Evolutionary conservation across 2,888 invertebrate genomes (phyloP), one percentile per base, ranked within the genome.

Genomic region (Galeopsomyia nigrocyanea): DNA sequence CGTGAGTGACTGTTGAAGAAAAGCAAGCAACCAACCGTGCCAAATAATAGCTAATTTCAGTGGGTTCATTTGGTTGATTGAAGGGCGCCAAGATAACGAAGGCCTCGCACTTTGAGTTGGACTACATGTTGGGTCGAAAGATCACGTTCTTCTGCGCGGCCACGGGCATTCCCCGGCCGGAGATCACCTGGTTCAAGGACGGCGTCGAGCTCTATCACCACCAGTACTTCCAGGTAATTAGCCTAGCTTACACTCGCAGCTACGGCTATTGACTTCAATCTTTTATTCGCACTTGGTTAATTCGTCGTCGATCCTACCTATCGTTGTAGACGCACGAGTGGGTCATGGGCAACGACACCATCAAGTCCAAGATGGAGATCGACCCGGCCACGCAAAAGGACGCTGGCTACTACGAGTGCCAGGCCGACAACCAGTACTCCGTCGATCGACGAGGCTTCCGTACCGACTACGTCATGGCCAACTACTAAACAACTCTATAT

Each of bases 181-280:
- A 92, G 83, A 92, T 94, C 68, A 93, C 92, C 47, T 94, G 93
- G 93, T 91, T 91, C 80, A 93, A 93, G 82, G 93, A 94, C 81
- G 93, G 92, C 3, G 91, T 93, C 56, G 93, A 94, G 82, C 84
- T 93, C n/a, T 92, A 91, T 77, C 90, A 91, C 56, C 92, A 92
- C 80, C 90, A 89, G 80, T 92, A 91, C 82, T 91, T 92, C 77
- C 92, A 92, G 88, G 92, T 91, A 86, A 14, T 22, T 57, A 2
- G 7, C 31, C 31, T 31, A 5, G n/a, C n/a, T n/a, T n/a, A n/a
- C n/a, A n/a, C n/a, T n/a, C n/a, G n/a, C n/a, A n/a, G n/a, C n/a
- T n/a, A n/a, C n/a, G n/a, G n/a, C n/a, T n/a, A n/a, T n/a, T n/a
- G n/a, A n/a, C n/a, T n/a, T n/a, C n/a, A n/a, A n/a, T n/a, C n/a